Evolutionary conservation across 2,797 vertebrate species (phyloP), one percentile per base, ranked within the genome.

Genomic region (Pempheris klunzingeri): DNA sequence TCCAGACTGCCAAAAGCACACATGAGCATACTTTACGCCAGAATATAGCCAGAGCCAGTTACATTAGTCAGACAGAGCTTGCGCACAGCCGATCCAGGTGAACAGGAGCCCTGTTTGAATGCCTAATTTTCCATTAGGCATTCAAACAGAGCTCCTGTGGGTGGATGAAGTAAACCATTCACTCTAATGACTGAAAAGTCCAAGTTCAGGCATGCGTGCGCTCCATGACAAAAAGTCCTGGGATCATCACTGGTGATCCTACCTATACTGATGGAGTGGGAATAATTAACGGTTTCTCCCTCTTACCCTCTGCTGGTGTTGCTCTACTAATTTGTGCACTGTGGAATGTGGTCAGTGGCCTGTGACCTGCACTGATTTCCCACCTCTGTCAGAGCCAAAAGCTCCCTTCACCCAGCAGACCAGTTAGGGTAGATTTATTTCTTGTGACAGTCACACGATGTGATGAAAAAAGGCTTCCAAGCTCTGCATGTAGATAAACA

Each of bases 181-280:
- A 72, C 76, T 44, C 0, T 32, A 28, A 66, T 72, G 53, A 80
- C 62, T 38, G 54, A 66, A 22, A 68, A 77, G 70, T 62, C 81
- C 85, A 85, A 78, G 85, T 86, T 86, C 82, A 84, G 83, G 88
- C 90, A 76, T 74, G 88, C 77, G 74, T 69, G 34, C 28, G 14
- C 53, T 30, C 57, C 36, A 52, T 7, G 54, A 77, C 55, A 82
- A 63, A 71, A 59, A 62, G 36, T 74, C 17, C 60, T 50, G 6
- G 38, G 59, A 47, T 50, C 57, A 47, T 72, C 53, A 55, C 26
- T 3, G 7, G 28, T 50, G 55, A 46, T 44, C 68, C n/a, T 15
- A 62, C 72, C 54, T 78, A 60, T 6, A 11, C 38, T 82, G 76
- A 69, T 65, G 60, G 57, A 7, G 71, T 78, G 64, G 70, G 80